phyloP scores from a whole-genome alignment of 1,140 invertebrate species.

The Achatina immaculata region DNA sequence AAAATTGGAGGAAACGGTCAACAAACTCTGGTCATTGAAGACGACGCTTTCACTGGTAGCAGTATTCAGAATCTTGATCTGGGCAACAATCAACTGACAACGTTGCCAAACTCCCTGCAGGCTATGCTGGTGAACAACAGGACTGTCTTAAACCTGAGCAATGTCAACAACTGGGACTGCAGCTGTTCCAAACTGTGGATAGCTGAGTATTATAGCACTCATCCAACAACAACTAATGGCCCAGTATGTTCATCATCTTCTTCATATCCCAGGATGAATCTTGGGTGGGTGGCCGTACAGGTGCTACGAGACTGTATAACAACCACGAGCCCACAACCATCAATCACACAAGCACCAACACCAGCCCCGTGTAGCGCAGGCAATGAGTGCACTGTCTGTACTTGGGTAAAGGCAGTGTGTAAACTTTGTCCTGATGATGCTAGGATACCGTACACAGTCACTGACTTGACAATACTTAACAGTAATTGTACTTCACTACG shows the following conservation, averaged over 20 bases:
- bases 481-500: background rate
- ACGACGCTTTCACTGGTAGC: background rate
- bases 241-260: slow-evolving; percentile 22
- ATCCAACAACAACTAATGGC: background rate
- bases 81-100: slow-evolving; percentile 3
- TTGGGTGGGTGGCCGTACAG: background rate
- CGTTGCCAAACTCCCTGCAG: background rate
- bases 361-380: slow-evolving; percentile 19
- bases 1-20: slow-evolving; percentile 23
- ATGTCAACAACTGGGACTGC: slow-evolving; percentile 5
- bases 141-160: background rate
- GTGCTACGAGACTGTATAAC: slow-evolving; percentile 5
- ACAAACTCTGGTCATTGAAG: background rate
- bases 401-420: slow-evolving; percentile 27
- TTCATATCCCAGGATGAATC: slow-evolving; percentile 7
- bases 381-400: slow-evolving; percentile 24
- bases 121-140: background rate
- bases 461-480: slow-evolving; percentile 24
- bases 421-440: slow-evolving; percentile 31
- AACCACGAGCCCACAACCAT: background rate
- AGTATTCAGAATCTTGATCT: background rate
- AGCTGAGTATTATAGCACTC: background rate
- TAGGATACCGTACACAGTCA: slow-evolving; percentile 29
- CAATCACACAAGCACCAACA: background rate
- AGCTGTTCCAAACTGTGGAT: slow-evolving; percentile 13